Base-by-base conservation (phyloP, 1,140 invertebrate species). In the Microplitis demolitor region DNA sequence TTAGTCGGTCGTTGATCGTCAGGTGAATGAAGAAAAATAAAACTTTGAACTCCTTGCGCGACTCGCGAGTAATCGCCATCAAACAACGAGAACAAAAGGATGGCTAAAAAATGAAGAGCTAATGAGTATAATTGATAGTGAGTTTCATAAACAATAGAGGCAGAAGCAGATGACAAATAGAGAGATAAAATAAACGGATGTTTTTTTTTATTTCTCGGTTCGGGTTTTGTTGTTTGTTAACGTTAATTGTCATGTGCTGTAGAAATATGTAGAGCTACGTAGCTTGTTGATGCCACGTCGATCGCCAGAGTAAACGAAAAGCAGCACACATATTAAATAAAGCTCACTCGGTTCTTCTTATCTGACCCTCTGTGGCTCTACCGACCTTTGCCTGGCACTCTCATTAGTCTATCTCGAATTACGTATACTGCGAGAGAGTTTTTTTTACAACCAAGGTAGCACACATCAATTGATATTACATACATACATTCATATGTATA, bases 381-480 rank as follows among this genome's bases (percentile, higher is more conserved):
- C 45, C 66, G 70, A 66, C 70, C 70, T 72, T 72, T 72, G 70
- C 70, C 50, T 72, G 63, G 14, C 11, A 72, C 54, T 72, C 70
- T 72, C 70, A 72, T 72, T 72, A 72, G 70, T 72, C 62, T 72
- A 72, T 66, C 62, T 66, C 35, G 50, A 66, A 72, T 72, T 72
- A 72, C 70, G 70, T 72, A 66, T 64, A 54, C 14, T 58, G 53
- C 31, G 56, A 62, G 13, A 31, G 37, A 58, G 62, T 64, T 24
- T 64, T 61, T 35, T 64, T 64, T 6, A 24, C 14, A 64, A 50
- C 62, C 35, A 64, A 64, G 62, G 62, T 64, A 50, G 39, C 39
- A 64, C 24, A 64, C 16, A 64, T 50, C 9, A 13, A 35, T 62
- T 35, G n/a, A 56, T 56, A 56, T 56, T 56, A 56, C 13, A 24